phyloP scores from a whole-genome alignment of 2,888 invertebrate genomes.

The Allophyes oxyacanthae region DNA sequence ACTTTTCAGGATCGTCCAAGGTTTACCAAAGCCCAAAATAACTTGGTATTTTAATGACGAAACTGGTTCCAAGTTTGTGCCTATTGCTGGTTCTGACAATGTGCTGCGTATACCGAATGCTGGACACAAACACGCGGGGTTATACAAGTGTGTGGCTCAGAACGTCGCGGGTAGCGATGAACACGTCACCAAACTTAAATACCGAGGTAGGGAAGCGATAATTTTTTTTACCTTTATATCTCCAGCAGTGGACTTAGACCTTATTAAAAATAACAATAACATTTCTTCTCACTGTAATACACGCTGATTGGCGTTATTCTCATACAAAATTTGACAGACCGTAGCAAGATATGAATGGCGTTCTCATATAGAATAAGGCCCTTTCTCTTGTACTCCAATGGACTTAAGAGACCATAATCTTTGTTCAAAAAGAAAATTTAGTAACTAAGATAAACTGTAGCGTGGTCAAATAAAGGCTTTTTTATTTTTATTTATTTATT shows the following conservation, averaged over 20 bases:
- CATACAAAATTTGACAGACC: too few relatives aligned
- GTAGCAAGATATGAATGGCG: too few relatives aligned
- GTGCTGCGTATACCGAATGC: constrained; percentile 18
- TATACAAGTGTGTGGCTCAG: constrained; percentile 39
- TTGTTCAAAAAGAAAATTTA: constrained; percentile 13
- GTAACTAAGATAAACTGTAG: too few relatives aligned
- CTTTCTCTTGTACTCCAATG: too few relatives aligned
- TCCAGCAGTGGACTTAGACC: too few relatives aligned
- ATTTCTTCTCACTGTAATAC: too few relatives aligned
- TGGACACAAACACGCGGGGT: constrained; percentile 18
- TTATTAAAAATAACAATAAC: too few relatives aligned
- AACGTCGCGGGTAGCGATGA: constrained; percentile 17
- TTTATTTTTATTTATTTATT: too few relatives aligned
- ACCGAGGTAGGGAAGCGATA: constrained; percentile 17
- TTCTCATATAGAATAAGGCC: too few relatives aligned
- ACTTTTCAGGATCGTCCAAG: constrained; percentile 23
- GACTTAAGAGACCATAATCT: background rate
- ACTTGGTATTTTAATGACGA: constrained; percentile 28
- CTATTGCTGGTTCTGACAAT: constrained; percentile 2
- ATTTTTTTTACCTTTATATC: background rate
- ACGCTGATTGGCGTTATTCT: too few relatives aligned
- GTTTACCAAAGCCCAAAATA: constrained; percentile 36
- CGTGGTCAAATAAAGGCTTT: too few relatives aligned
- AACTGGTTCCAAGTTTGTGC: constrained; percentile 7
- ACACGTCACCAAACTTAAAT: constrained; percentile 25